Evolutionary conservation across 2,888 invertebrate genomes (phyloP), one percentile per base, ranked within the genome.

Genomic region (Eupithecia vulgata): DNA sequence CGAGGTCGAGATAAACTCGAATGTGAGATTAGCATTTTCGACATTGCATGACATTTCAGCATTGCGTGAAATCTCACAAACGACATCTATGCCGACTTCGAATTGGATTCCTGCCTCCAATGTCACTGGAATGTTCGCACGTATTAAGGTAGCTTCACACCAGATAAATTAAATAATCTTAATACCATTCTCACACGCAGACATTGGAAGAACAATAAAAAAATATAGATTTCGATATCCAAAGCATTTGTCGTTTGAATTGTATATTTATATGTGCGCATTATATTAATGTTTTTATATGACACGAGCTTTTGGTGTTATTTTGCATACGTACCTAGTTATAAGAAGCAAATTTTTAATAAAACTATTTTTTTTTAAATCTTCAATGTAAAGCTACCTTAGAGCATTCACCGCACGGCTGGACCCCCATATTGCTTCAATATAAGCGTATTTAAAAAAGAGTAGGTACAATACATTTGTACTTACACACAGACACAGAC

Each of bases 381-480:
- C 45, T 40, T 59, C 65, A 64, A 59, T 65, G 57, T 67, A 34
- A 48, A 61, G 57, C 67, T 45, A 59, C n/a, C 72, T 52, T 48
- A 65, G 34, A 68, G 65, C 66, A 62, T 71, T 80, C 87, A 85
- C 86, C 85, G 84, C 88, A 85, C 89, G 88, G 88, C 88, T 86
- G 87, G 85, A 87, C 88, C 88, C 85, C 81, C 10, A 75, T 73
- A 76, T 79, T 75, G 78, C 77, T 78, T 75, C 70, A 52, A 69
- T 59, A 71, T 77, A 80, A 78, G 80, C 80, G 77, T 78, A 80
- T 70, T 70, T 57, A 68, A 76, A 67, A 71, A 75, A 76, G 88
- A 90, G 88, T 90, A 92, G 89, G 88, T 88, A 92, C 88, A 91
- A 88, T 90, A 84, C 87, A 84, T 90, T 93, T 93, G 93, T 94